Conservation (phyloP, 2,113 vertebrate genomes). For the Syngnathus floridae region DNA sequence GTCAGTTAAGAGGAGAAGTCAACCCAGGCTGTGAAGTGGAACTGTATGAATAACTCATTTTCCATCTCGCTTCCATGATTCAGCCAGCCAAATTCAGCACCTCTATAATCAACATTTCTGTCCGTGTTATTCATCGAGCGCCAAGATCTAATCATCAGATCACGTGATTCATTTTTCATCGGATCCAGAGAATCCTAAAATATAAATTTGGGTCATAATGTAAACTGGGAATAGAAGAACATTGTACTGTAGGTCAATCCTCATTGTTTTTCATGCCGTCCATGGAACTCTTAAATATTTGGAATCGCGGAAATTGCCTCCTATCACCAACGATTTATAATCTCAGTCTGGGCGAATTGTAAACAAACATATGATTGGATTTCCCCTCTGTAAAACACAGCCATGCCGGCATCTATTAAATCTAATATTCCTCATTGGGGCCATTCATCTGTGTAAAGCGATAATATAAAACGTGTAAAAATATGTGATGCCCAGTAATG, state of each 20-base stretch:
- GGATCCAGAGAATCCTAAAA: neutral
- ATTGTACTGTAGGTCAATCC: neutral
- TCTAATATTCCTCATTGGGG: neutral
- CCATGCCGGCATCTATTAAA: no score
- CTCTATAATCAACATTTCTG: neutral
- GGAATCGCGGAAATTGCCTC: neutral
- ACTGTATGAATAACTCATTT: neutral
- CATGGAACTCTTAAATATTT: neutral
- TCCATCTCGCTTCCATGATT: neutral
- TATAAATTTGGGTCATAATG: neutral
- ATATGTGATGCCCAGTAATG: neutral
- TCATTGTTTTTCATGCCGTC: neutral
- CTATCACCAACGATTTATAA: neutral
- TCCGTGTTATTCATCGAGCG: neutral
- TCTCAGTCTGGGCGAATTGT: neutral
- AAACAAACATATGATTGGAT: neutral
- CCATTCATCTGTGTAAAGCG: neutral
- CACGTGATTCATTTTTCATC: neutral
- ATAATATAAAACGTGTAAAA: neutral
- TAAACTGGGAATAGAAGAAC: neutral
- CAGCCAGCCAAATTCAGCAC: neutral
- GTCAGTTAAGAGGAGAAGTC: neutral
- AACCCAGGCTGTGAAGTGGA: neutral
- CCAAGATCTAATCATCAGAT: neutral
- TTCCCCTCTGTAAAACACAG: neutral